phyloP scores from a whole-genome alignment of 2,113 vertebrate genomes.

The Chaenogobius annularis region DNA sequence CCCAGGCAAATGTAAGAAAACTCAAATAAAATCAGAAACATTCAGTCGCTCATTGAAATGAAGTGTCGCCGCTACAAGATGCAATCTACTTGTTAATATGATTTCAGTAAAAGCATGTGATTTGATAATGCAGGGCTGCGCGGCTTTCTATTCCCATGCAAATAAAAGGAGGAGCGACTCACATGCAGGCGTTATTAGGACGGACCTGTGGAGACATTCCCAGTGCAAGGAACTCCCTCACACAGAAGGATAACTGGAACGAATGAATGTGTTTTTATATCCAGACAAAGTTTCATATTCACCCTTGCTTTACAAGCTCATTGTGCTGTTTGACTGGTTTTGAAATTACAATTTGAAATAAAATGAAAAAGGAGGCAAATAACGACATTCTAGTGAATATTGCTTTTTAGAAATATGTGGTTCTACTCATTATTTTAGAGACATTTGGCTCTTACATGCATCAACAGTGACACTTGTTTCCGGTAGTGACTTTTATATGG shows the following conservation, averaged over 20 bases:
- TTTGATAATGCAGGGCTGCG: constrained; percentile 14
- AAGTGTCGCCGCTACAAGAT: constrained; percentile 29
- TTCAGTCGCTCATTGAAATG: constrained; percentile 24
- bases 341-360: neutral
- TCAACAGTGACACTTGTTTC: too few species aligned
- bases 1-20: constrained; percentile 19
- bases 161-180: constrained; percentile 18
- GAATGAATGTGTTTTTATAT: neutral
- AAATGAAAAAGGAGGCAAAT: neutral
- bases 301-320: neutral
- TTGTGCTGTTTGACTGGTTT: neutral
- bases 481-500: too few species aligned
- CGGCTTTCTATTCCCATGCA: constrained; percentile 13
- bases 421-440: neutral
- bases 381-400: neutral
- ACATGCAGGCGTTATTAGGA: constrained; percentile 37
- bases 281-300: neutral
- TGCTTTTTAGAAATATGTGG: neutral
- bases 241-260: constrained; percentile 10
- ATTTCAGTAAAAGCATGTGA: constrained; percentile 20
- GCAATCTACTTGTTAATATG: constrained; percentile 20
- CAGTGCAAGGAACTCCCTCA: constrained; percentile 27
- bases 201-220: constrained; percentile 33
- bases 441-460: neutral
- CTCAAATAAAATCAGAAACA: constrained; percentile 32